Conservation (phyloP, 2,113 vertebrate species). For the Syngnathoides biaculeatus region DNA sequence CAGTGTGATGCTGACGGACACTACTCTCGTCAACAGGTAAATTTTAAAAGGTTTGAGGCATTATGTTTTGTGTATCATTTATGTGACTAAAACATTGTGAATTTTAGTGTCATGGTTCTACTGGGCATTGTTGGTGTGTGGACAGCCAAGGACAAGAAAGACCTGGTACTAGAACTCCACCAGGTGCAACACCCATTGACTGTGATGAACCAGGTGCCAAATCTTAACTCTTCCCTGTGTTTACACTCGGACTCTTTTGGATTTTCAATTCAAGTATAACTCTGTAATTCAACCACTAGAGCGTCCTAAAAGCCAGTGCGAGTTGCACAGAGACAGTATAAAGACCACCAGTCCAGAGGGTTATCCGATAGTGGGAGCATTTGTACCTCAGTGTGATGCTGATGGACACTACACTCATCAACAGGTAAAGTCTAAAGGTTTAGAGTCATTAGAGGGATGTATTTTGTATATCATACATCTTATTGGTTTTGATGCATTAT, state of each 20-base stretch:
- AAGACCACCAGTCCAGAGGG: constrained; percentile 38
- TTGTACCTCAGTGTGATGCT: constrained; percentile 77
- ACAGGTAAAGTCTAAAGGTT: constrained; percentile 46
- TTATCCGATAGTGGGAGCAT: constrained; percentile 36
- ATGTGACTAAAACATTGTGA: background rate
- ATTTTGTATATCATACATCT: background rate
- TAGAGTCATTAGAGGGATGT: background rate
- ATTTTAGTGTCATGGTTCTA: constrained; percentile 46
- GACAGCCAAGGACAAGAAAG: constrained; percentile 72
- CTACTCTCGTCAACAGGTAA: constrained; percentile 71
- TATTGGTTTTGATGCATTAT: background rate
- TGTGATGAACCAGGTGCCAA: constrained; percentile 39
- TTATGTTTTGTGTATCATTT: background rate
- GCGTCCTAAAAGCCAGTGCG: constrained; percentile 63
- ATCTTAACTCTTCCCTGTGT: background rate
- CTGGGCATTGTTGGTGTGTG: constrained; percentile 85
- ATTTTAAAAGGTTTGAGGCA: background rate
- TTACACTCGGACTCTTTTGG: constrained; percentile 5
- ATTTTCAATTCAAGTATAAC: background rate
- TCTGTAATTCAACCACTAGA: background rate
- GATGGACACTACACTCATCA: constrained; percentile 73
- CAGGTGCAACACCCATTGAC: constrained; percentile 46
- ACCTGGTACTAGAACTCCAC: constrained; percentile 67
- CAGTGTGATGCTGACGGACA: constrained; percentile 77
- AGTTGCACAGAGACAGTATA: constrained; percentile 63